phyloP scores from a whole-genome alignment of 2,888 invertebrate genomes.

The Neoitamus cyanurus region DNA sequence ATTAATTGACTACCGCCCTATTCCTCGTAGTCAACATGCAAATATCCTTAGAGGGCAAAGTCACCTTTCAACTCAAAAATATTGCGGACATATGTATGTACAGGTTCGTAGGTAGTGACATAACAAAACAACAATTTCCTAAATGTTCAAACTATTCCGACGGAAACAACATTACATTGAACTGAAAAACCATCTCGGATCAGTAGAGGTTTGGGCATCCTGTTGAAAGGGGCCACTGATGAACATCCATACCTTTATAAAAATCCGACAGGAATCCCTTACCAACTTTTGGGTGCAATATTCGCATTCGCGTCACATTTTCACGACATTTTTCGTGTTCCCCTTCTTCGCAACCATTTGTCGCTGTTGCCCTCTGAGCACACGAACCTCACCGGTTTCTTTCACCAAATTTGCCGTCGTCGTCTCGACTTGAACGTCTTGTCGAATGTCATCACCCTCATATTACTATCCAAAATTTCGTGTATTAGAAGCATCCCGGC shows the following conservation, averaged over 20 bases:
- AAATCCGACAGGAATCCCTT: neutral
- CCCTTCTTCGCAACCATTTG: neutral
- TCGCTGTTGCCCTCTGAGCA: neutral
- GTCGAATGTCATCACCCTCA: constrained; percentile 35
- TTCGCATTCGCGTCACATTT: constrained; percentile 48
- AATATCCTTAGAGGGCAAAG: too few species aligned
- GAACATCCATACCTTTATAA: neutral
- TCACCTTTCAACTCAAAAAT: too few species aligned
- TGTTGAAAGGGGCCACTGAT: neutral
- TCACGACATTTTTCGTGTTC: constrained; percentile 45
- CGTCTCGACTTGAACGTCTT: neutral
- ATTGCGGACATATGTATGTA: too few species aligned
- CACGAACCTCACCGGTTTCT: neutral
- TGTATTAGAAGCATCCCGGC: constrained; percentile 24
- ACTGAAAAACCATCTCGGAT: neutral
- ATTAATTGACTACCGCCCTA: too few species aligned
- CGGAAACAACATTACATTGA: neutral
- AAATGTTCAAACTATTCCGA: too few species aligned
- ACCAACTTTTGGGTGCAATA: neutral
- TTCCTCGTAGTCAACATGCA: too few species aligned
- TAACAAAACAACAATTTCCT: too few species aligned
- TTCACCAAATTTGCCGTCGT: neutral
- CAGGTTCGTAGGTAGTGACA: too few species aligned
- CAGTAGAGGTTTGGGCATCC: neutral
- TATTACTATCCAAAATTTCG: constrained; percentile 43